A percentile compares a stretch with the other conserved stretches of the same genome.
phyloP scores from a whole-genome alignment of 2,888 invertebrate species.

The Epiblema foenella region DNA sequence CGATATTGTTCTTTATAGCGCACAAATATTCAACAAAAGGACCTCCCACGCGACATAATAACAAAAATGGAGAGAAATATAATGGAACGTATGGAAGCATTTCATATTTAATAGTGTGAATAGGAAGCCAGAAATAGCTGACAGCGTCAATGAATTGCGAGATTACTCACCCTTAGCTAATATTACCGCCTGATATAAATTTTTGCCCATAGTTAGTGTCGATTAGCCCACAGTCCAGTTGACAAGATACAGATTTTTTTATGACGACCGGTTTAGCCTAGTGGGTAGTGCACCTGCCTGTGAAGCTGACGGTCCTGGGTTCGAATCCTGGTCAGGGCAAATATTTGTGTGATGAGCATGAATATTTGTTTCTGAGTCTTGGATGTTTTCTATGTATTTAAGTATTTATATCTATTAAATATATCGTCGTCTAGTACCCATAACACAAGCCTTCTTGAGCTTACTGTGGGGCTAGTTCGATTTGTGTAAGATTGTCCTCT shows the following conservation, averaged over 20 bases:
- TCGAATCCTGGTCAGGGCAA: no score
- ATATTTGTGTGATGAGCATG: no score
- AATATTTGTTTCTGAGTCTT: no score
- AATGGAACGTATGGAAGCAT: slow-evolving; percentile 26
- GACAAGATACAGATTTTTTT: background rate
- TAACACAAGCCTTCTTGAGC: no score
- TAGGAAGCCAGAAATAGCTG: slow-evolving; percentile 26
- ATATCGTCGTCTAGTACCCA: no score
- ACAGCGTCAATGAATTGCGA: slow-evolving; percentile 13
- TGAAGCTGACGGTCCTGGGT: no score
- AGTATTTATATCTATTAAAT: no score
- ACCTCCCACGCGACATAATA: slow-evolving; percentile 30
- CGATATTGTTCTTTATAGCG: slow-evolving; percentile 37
- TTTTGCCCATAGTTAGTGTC: background rate
- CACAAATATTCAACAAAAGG: slow-evolving; percentile 34
- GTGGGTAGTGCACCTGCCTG: no score
- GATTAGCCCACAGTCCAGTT: slow-evolving; percentile 1
- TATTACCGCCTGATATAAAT: background rate
- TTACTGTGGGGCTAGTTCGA: no score
- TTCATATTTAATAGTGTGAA: slow-evolving; percentile 30
- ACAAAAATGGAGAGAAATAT: slow-evolving; percentile 36
- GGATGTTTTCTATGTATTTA: no score
- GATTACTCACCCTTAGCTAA: background rate
- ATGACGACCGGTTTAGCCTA: no score
- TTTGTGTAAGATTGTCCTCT: no score